Conservation (phyloP, 1,140 invertebrate species). For the Ephestia elutella region DNA sequence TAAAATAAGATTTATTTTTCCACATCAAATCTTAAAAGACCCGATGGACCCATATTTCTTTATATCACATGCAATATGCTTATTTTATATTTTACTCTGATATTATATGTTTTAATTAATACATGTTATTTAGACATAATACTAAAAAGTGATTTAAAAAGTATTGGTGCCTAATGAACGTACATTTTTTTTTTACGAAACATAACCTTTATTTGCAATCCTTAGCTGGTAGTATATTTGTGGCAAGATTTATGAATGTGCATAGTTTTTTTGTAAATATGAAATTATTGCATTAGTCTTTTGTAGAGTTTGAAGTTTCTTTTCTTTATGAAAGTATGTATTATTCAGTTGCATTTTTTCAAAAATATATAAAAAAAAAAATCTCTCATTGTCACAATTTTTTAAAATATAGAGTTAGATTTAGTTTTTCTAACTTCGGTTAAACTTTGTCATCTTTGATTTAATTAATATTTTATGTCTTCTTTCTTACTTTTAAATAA, state of each 20-base stretch:
- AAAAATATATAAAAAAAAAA: too few species aligned
- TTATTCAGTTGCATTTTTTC: not conserved
- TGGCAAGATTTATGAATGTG: not conserved
- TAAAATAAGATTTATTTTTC: too few species aligned
- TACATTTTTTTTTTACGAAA: not conserved
- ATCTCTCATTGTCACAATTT: not conserved
- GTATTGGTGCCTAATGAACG: too few species aligned
- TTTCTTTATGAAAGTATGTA: not conserved
- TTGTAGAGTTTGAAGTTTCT: not conserved
- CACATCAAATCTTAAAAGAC: too few species aligned
- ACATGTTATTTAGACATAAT: too few species aligned
- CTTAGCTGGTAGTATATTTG: not conserved
- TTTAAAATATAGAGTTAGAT: not conserved
- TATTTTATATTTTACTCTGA: too few species aligned
- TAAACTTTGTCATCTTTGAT: not conserved
- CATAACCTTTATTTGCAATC: not conserved
- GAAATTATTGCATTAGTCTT: not conserved
- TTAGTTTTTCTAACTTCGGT: conserved; percentile 11
- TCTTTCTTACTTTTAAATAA: not conserved
- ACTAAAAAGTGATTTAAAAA: too few species aligned
- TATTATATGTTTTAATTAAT: too few species aligned
- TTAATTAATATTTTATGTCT: not conserved
- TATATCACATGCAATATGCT: too few species aligned
- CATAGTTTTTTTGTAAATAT: not conserved
- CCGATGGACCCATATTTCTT: too few species aligned